Conservation (phyloP, 2,797 vertebrate species). For the Macropodus opercularis region DNA sequence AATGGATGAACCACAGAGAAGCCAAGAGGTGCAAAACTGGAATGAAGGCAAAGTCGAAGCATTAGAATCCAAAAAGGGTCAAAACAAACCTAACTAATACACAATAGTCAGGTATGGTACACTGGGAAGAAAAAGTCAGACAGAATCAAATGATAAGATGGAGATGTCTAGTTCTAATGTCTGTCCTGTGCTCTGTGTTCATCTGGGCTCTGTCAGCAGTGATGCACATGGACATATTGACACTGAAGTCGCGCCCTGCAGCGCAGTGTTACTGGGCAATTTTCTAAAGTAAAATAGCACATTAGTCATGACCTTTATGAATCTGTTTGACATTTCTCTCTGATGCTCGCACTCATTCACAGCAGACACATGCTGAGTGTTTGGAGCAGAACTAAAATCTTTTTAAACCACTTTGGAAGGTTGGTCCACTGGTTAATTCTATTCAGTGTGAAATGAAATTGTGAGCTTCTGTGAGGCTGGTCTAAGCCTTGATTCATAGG, state of each 20-base stretch:
- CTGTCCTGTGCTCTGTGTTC: not conserved
- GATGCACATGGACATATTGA: slow-evolving; percentile 52
- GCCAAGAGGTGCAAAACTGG: not conserved
- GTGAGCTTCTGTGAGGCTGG: slow-evolving; percentile 67
- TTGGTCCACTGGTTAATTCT: slow-evolving; percentile 70
- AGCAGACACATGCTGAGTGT: slow-evolving; percentile 47
- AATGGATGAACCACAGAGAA: not conserved
- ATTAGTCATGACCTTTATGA: slow-evolving; percentile 69
- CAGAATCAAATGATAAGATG: too few species aligned
- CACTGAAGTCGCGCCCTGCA: slow-evolving; percentile 49
- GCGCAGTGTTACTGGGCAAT: slow-evolving; percentile 43
- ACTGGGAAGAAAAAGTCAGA: too few species aligned
- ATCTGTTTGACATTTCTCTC: slow-evolving; percentile 50
- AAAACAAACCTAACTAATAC: too few species aligned
- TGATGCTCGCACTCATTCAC: slow-evolving; percentile 33
- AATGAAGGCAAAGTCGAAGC: slow-evolving; percentile 7
- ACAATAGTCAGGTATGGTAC: too few species aligned
- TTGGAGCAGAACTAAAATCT: slow-evolving; percentile 71
- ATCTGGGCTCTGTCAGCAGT: slow-evolving; percentile 35
- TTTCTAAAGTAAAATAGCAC: slow-evolving; percentile 62
- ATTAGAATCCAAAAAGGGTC: not conserved
- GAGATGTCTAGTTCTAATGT: not conserved
- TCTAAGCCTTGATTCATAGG: slow-evolving; percentile 68
- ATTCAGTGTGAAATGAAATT: slow-evolving; percentile 79
- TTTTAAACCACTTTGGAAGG: slow-evolving; percentile 71